These are phyloP conservation scores for Sebastes steindachneri DNA, from an alignment of 2,797 vertebrate species.

Conservation along the genomic window DNA sequence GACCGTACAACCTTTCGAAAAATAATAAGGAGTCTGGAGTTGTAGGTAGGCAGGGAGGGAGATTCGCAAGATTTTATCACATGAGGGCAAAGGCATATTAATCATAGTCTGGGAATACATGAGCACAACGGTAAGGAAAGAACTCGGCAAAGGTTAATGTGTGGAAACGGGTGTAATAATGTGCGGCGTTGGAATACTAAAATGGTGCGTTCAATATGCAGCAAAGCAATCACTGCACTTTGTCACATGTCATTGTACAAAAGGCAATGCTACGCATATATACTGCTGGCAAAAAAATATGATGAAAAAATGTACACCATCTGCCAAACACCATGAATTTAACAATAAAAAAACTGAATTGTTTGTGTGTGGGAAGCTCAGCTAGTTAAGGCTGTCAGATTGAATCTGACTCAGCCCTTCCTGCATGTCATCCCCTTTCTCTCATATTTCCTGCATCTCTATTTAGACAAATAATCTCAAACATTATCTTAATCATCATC, in stretches of 20 bases:
- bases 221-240: conserved; percentile 61
- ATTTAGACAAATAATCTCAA: conserved; percentile 39
- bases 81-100: conserved; percentile 73
- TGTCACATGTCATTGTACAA: conserved; percentile 63
- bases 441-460: conserved; percentile 29
- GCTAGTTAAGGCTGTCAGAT: conserved; percentile 67
- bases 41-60: conserved; percentile 56
- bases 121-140: conserved; percentile 58
- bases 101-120: conserved; percentile 65
- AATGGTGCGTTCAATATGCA: conserved; percentile 59
- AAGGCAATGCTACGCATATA: conserved; percentile 8
- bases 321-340: conserved; percentile 61
- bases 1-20: conserved; percentile 75
- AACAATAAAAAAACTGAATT: conserved; percentile 61
- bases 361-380: conserved; percentile 64
- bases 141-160: conserved; percentile 75
- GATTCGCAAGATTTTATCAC: conserved; percentile 79
- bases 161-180: conserved; percentile 71
- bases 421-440: conserved; percentile 29
- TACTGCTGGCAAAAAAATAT: conserved; percentile 28
- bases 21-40: conserved; percentile 74
- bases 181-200: conserved; percentile 60
- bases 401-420: conserved; percentile 58
- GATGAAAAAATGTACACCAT: conserved; percentile 45
- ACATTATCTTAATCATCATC: conserved; percentile 41